Conservation (phyloP, 2,888 invertebrate genomes). For the Tribolium freemani region DNA sequence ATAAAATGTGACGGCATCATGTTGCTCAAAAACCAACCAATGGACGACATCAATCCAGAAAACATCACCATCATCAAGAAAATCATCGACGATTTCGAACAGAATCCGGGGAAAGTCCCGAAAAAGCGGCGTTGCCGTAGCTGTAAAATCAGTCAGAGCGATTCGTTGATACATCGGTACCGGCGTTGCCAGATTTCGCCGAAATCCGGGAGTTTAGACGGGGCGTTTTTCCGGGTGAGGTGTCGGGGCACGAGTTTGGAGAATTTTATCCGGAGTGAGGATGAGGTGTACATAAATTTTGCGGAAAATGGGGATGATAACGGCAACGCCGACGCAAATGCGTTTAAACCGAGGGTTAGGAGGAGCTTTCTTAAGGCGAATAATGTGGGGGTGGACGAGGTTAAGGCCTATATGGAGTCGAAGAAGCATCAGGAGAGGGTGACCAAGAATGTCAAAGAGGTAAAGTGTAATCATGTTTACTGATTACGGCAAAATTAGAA, state of each 20-base stretch:
- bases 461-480: no score
- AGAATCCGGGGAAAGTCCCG: constrained; percentile 29
- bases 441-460: constrained; percentile 62
- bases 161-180: constrained; percentile 57
- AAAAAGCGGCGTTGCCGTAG: constrained; percentile 42
- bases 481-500: no score
- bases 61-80: constrained; percentile 64
- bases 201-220: constrained; percentile 56
- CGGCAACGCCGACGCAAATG: constrained; percentile 60
- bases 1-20: constrained; percentile 39
- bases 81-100: constrained; percentile 64
- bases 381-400: constrained; percentile 36
- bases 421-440: constrained; percentile 60
- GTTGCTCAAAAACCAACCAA: constrained; percentile 50
- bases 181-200: constrained; percentile 56
- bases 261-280: constrained; percentile 56
- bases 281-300: constrained; percentile 62
- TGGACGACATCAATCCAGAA: constrained; percentile 52
- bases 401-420: constrained; percentile 54
- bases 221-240: constrained; percentile 51
- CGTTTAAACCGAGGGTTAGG: constrained; percentile 47
- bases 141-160: constrained; percentile 57
- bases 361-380: constrained; percentile 23
- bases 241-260: constrained; percentile 53
- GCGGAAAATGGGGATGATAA: constrained; percentile 57